These are phyloP conservation scores for Esox lucius DNA, from an alignment of 2,797 vertebrate genomes.

Conservation along the genomic window DNA sequence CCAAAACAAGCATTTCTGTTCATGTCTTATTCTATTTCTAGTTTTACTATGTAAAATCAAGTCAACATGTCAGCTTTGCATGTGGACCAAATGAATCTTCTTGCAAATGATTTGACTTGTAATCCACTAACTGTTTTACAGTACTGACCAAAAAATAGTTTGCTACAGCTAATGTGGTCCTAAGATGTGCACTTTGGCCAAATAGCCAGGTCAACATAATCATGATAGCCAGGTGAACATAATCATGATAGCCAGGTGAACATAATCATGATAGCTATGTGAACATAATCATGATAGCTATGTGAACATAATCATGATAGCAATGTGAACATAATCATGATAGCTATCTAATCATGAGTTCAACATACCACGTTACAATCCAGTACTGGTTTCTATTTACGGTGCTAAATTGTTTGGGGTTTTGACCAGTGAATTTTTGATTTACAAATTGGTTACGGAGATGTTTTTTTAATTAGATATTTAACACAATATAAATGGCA, in stretches of 20 bases:
- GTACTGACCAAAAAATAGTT: background rate
- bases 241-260: too few species aligned
- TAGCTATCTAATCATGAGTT: constrained; percentile 32
- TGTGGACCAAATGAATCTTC: background rate
- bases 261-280: too few species aligned
- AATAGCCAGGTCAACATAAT: too few species aligned
- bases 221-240: too few species aligned
- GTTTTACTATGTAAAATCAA: too few species aligned
- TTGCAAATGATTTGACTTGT: background rate
- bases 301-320: too few species aligned
- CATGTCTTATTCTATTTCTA: background rate
- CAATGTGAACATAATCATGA: too few species aligned
- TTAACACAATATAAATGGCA: constrained; percentile 45
- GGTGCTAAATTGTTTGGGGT: constrained; percentile 48
- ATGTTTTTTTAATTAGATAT: too few species aligned
- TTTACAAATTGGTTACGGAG: constrained; percentile 4
- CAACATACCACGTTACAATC: constrained; percentile 50
- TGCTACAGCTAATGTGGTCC: too few species aligned
- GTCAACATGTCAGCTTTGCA: too few species aligned
- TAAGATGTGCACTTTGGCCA: too few species aligned
- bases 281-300: too few species aligned
- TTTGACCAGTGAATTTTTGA: constrained; percentile 53
- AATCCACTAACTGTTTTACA: background rate
- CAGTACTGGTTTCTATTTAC: constrained; percentile 38
- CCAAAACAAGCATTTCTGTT: background rate